Evolutionary conservation across 2,888 invertebrate genomes (phyloP), one percentile per base, ranked within the genome.

Genomic region (Ligdia adustata): DNA sequence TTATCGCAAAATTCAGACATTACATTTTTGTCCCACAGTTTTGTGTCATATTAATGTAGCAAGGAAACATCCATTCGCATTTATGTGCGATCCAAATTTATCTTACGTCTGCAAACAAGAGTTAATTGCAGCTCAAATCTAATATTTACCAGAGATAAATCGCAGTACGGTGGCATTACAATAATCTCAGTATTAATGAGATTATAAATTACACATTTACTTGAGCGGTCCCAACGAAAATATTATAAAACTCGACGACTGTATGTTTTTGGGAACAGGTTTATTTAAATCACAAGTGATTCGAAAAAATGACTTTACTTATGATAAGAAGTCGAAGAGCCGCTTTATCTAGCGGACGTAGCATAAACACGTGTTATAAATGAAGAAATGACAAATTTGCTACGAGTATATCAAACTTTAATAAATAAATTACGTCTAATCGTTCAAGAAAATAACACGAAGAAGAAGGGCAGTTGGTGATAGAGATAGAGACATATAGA

Each of bases 141-240:
- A 85, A 84, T 86, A 83, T 89, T 88, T 83, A 72, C 69, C 50
- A 41, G 62, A 84, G 88, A 87, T 88, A 85, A 82, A 76, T 77
- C 76, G 69, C 73, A 69, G 70, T 57, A 72, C 79, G 69, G 79
- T 75, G 75, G 82, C 76, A 72, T 62, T 66, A 72, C 69, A 63
- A 63, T 75, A 75, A 74, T 73, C 70, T 66, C 56, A 40, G 62
- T 62, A 60, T 53, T 61, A 62, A 60, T 64, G 58, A 61, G 64
- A 61, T 57, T 65, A 67, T 66, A 62, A 61, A 66, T 69, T 64
- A 60, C 52, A 53, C 37, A 52, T 39, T 45, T 49, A 45, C 48
- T 42, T 27, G 41, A 47, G 22, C 40, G 29, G 40, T 31, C 50
- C 34, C 42, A 37, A 45, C 42, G 40, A 54, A 53, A 59, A 39